Percentiles rank a stretch among this genome's conserved stretches.
phyloP scores from a whole-genome alignment of 2,888 invertebrate genomes.

The Acanthopleura granulata region DNA sequence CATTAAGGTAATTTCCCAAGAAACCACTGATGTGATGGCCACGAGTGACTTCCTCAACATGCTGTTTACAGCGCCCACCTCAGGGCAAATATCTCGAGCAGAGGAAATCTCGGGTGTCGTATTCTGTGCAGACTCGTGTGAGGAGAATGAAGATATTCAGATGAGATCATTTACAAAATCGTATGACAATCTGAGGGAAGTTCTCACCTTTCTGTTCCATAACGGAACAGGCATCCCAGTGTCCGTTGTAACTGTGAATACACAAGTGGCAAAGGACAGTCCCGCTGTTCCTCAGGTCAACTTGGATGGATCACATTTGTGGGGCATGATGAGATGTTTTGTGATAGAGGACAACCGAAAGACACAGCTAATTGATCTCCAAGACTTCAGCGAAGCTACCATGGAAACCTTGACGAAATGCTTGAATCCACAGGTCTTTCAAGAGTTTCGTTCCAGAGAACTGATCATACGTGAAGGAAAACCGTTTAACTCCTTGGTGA shows the following conservation, averaged over 20 bases:
- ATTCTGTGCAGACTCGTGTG: no score
- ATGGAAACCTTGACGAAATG: background rate
- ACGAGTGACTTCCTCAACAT: no score
- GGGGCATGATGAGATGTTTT: conserved; percentile 5
- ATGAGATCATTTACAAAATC: no score
- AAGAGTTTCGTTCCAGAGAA: background rate
- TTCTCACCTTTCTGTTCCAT: background rate
- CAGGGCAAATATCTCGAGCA: no score
- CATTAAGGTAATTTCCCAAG: no score
- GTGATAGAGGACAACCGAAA: background rate
- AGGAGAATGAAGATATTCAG: no score
- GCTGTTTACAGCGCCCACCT: no score
- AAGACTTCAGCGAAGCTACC: background rate
- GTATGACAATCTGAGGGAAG: background rate
- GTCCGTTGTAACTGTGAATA: background rate
- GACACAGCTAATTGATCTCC: background rate
- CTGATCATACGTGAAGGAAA: background rate
- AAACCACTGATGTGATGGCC: no score
- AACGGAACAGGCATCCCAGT: background rate
- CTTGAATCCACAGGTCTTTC: background rate
- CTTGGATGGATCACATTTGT: background rate
- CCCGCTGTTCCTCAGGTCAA: background rate
- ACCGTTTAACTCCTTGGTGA: background rate
- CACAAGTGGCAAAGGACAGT: background rate
- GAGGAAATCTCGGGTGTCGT: no score